Conservation (phyloP, 2,888 invertebrate species). For the Dyspetes luteomarginatus region DNA sequence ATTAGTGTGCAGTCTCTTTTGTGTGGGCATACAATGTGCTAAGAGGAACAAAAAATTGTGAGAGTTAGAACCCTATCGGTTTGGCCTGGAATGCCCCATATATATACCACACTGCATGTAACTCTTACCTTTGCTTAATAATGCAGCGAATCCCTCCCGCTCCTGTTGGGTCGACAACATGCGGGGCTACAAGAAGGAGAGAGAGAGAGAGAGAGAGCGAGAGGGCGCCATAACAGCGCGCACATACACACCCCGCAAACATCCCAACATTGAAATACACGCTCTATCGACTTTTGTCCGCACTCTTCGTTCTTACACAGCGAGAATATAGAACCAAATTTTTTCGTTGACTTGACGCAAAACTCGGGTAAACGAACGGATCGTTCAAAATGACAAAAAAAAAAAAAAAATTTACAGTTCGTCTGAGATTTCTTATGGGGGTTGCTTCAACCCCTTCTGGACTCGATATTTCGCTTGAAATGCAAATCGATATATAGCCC, state of each 20-base stretch:
- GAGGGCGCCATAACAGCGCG: slow-evolving; percentile 22
- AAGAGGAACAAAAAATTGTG: too few relatives aligned
- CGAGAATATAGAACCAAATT: slow-evolving; percentile 77
- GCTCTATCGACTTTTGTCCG: slow-evolving; percentile 54
- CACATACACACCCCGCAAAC: slow-evolving; percentile 59
- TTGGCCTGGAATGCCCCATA: too few relatives aligned
- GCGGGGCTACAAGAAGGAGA: background rate
- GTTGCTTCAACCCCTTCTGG: slow-evolving; percentile 12
- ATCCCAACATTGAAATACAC: slow-evolving; percentile 28
- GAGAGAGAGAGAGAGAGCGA: background rate
- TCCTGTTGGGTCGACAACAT: slow-evolving; percentile 23
- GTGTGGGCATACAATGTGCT: too few relatives aligned
- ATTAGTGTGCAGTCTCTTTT: too few relatives aligned
- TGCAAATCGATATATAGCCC: slow-evolving; percentile 14
- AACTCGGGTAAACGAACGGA: slow-evolving; percentile 24
- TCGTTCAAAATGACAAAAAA: slow-evolving; percentile 24
- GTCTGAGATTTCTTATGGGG: background rate
- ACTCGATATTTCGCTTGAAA: slow-evolving; percentile 27
- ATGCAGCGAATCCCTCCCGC: slow-evolving; percentile 23
- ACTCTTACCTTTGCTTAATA: slow-evolving; percentile 46
- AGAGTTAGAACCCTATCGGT: too few relatives aligned
- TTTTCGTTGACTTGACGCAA: slow-evolving; percentile 79
- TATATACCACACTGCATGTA: background rate
- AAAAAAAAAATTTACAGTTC: slow-evolving; percentile 35
- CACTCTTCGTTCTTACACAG: slow-evolving; percentile 65